Conservation (phyloP, 2,888 invertebrate species). For the Aspidiotus rigidus region DNA sequence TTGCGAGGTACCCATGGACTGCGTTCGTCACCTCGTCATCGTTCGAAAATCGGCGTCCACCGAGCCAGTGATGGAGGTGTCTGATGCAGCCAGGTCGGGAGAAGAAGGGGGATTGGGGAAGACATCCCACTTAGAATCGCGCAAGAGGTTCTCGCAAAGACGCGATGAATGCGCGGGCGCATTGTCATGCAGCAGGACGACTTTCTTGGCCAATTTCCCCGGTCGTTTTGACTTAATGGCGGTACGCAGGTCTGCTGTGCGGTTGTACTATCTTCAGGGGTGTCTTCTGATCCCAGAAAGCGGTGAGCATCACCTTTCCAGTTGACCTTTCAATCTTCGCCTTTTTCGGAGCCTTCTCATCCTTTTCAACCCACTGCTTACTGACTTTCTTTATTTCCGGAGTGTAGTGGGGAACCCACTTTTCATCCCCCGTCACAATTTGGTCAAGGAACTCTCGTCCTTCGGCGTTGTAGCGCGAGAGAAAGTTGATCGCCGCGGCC, state of each 20-base stretch:
- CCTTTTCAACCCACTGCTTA: constrained; percentile 23
- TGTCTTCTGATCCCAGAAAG: constrained; percentile 18
- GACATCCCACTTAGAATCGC: not conserved
- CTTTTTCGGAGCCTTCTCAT: constrained; percentile 25
- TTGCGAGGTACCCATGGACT: not conserved
- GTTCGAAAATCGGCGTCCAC: not conserved
- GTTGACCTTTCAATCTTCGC: constrained; percentile 18
- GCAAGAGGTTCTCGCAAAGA: constrained; percentile 2
- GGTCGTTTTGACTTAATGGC: not conserved
- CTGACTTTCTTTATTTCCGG: constrained; percentile 15
- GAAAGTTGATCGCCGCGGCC: too few relatives aligned
- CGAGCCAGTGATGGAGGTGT: not conserved
- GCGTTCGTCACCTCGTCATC: not conserved
- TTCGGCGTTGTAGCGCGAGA: too few relatives aligned
- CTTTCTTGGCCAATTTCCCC: not conserved
- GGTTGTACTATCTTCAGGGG: not conserved
- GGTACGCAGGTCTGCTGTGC: not conserved
- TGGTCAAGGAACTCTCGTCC: too few relatives aligned
- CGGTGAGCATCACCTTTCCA: constrained; percentile 19
- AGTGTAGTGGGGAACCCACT: too few relatives aligned
- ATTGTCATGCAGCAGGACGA: not conserved
- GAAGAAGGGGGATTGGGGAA: not conserved
- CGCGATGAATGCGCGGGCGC: constrained; percentile 31
- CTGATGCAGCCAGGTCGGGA: not conserved
- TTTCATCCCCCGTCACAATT: too few relatives aligned